Base-by-base conservation (phyloP, 2,888 invertebrate genomes). In the Erynnis tages region DNA sequence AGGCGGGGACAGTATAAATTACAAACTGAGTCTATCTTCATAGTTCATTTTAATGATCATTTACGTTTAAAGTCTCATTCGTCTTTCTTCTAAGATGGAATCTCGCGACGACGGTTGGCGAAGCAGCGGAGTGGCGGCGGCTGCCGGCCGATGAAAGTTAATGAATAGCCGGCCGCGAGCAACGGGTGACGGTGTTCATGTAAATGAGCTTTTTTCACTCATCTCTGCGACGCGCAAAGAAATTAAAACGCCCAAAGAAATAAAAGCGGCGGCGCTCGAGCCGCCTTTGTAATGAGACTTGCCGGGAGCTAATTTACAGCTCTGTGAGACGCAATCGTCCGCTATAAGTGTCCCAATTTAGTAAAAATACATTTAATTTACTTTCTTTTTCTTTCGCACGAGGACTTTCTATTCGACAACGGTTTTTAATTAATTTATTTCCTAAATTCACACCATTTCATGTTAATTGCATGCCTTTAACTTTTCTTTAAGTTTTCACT, bases 191-290 rank as follows among this genome's bases (percentile, higher is more conserved):
- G 11, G 13, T 23, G 13, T 25, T 40, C 11, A 40, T 38, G 27
- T 10, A 38, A 47, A 40, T 40, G 21, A 40, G 23, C 23, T 40
- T 40, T 23, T 40, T 38, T 11, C 21, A 35, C 17, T 21, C 23
- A 23, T 40, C 38, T 21, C 10, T 23, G 23, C 19, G 21, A 38
- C 16, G 19, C 37, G 21, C 17, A 37, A 37, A 19, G 37, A 37
- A 37, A 37, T 37, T 37, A 37, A 37, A 37, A 19, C 21, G 17
- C 21, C 11, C 10, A 19, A 6, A 13, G 38, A 23, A 40, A 35
- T 35, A 19, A 40, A 40, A 40, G 19, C 35, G 35, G 1, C n/a
- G n/a, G 34, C 3, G 8, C n/a, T 35, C 17, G 17, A 19, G 10
- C 19, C 35, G 35, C 35, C 35, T 35, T 35, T 35, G 35, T 35